These are phyloP conservation scores for Phyto melanocephala DNA, from an alignment of 2,888 invertebrate genomes.

Conservation along the genomic window DNA sequence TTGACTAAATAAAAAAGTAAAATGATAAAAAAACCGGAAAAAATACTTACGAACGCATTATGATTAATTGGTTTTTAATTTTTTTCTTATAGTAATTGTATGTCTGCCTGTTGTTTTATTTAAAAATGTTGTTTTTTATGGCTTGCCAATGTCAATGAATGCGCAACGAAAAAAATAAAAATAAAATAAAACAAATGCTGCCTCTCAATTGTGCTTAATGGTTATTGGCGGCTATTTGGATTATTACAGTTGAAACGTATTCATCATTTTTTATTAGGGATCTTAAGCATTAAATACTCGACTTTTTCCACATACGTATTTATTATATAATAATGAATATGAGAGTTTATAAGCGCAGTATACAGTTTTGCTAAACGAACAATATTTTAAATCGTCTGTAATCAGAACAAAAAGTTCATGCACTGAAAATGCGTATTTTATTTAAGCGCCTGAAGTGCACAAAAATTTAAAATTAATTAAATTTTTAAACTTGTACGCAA, in stretches of 20 bases:
- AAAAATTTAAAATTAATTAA: too few relatives aligned
- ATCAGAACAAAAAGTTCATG: too few relatives aligned
- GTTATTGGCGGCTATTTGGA: neutral
- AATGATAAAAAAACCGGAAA: neutral
- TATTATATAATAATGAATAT: too few relatives aligned
- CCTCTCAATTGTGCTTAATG: constrained; percentile 7
- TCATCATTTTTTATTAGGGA: constrained; percentile 26
- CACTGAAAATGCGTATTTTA: too few relatives aligned
- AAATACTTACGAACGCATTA: constrained; percentile 16
- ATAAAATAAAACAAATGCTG: neutral
- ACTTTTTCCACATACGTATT: too few relatives aligned
- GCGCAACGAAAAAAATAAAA: constrained; percentile 18
- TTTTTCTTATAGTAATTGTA: constrained; percentile 1
- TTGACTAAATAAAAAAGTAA: neutral
- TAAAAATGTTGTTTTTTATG: constrained; percentile 11
- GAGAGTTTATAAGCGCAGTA: too few relatives aligned
- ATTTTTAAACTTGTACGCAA: too few relatives aligned
- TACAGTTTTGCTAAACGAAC: too few relatives aligned
- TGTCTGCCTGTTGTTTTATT: neutral
- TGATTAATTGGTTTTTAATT: constrained; percentile 48
- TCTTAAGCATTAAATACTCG: constrained; percentile 17
- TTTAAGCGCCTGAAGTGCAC: too few relatives aligned
- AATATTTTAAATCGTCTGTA: too few relatives aligned
- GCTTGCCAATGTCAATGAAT: constrained; percentile 23
- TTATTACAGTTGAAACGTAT: constrained; percentile 29